phyloP scores from a whole-genome alignment of 2,113 vertebrate genomes.

The Pteronura brasiliensis region DNA sequence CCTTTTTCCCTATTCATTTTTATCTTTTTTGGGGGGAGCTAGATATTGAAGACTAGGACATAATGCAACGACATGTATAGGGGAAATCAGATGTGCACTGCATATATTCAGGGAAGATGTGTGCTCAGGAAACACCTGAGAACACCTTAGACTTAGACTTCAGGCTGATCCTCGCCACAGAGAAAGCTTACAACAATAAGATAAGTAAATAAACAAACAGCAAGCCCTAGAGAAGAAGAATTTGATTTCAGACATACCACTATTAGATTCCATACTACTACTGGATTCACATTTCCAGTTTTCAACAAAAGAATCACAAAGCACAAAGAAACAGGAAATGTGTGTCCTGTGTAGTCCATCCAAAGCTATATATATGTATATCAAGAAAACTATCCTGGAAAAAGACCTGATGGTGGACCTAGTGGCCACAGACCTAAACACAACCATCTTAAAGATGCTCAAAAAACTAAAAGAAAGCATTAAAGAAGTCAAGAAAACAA shows the following conservation, averaged over 20 bases:
- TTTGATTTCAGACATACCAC: neutral
- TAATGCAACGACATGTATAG: neutral
- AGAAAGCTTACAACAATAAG: neutral
- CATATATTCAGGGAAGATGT: neutral
- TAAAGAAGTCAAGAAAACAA: neutral
- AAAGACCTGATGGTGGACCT: neutral
- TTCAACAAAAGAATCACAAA: neutral
- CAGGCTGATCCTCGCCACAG: neutral
- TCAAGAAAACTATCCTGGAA: neutral
- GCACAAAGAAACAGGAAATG: neutral
- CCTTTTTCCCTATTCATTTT: neutral
- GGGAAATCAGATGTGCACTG: neutral
- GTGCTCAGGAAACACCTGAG: neutral
- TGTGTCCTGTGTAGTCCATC: neutral
- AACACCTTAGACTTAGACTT: neutral
- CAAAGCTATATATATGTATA: neutral
- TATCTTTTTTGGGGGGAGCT: neutral
- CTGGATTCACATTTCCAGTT: neutral
- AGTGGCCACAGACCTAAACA: neutral
- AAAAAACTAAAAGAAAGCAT: neutral
- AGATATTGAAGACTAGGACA: neutral
- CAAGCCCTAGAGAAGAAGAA: neutral
- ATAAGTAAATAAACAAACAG: neutral
- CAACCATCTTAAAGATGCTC: neutral
- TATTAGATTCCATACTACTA: no score